Base-by-base conservation (phyloP, 1,140 invertebrate species). In the Caenorhabditis inopinata region DNA sequence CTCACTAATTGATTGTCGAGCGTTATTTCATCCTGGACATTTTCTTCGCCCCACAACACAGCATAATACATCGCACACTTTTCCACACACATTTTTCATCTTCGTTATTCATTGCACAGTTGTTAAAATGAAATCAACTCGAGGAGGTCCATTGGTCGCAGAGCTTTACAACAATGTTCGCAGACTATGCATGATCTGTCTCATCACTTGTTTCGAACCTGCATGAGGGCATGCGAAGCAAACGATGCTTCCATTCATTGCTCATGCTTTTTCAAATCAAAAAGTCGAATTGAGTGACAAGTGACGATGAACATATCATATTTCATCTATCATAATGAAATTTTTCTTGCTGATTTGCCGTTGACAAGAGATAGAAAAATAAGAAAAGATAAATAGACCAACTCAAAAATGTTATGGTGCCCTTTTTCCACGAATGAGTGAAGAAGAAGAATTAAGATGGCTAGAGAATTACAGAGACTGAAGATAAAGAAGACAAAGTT, bases 71-170 rank as follows among this genome's bases (percentile, higher is more conserved):
- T 32, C 49, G 23, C 38, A 42, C 38, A n/a, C n/a, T 6, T 11
- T 25, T 11, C 25, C 49, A 58, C 51, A 58, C 51, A 68, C 32
- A 38, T 68, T 68, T 68, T 68, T 68, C 58, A 68, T 68, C 32
- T 7, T 68, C 58, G 58, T 68, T 68, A 68, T 68, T 68, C 38
- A 68, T 68, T 68, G 58, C 58, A 68, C 58, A 68, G 58, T 68
- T 68, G 58, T 68, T 68, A 29, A 68, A 68, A 18, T 42, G 0
- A 38, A 38, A 42, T 27, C 29, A 9, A 0, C n/a, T 9, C 27
- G 51, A 32, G 58, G 58, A 68, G 58, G 58, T 68, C 58, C 58
- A 68, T 21, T 18, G 25, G 2, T 16, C 27, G 51, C 12, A n/a
- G 9, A 62, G 23, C 58, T 68, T 38, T 68, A 68, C 58, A 38